Evolutionary conservation across 2,113 vertebrate genomes (phyloP), one percentile per base, ranked within the genome.

Genomic region (Passerina amoena): DNA sequence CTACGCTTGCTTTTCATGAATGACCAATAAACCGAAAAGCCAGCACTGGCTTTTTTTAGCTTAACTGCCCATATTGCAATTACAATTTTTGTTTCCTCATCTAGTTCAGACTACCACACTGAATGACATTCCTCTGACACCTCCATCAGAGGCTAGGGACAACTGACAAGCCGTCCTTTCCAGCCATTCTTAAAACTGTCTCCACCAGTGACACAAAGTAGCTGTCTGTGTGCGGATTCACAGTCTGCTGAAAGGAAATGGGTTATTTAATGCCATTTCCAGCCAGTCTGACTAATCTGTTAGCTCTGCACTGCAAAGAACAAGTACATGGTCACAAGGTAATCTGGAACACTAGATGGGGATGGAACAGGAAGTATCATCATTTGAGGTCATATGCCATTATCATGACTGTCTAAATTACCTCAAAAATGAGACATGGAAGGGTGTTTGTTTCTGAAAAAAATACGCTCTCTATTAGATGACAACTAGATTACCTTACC

Each of bases 231-330:
- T 42, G 54, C 33, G 77, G 40, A 80, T 64, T 88, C 73, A 80
- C 9, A 51, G 37, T 0, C 4, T 82, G 40, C 51, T 94, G 73
- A 68, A 91, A 73, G 65, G 48, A 90, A 94, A 86, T 35, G 37
- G 68, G 38, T 70, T 81, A 73, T 96, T 93, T 94, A 45, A 85
- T 92, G 48, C 14, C 45, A 91, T 93, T 96, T 91, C 66, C 83
- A 86, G 47, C 4, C 72, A 76, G 30, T 59, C 53, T 65, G 78
- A 57, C 44, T 87, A 33, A 71, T 75, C 33, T 70, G 25, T 66
- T 59, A 86, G 42, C 11, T 59, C 51, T 56, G 38, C 53, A 40
- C 88, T 79, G 44, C n/a, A 61, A 50, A 47, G 71, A 83, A 23
- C 23, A 53, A 57, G n/a, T 24, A 35, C 16, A 35, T 4, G 40